Base-by-base conservation (phyloP, 37 sponge, comb jelly and placozoan genomes). In the Tethya wilhelma region DNA sequence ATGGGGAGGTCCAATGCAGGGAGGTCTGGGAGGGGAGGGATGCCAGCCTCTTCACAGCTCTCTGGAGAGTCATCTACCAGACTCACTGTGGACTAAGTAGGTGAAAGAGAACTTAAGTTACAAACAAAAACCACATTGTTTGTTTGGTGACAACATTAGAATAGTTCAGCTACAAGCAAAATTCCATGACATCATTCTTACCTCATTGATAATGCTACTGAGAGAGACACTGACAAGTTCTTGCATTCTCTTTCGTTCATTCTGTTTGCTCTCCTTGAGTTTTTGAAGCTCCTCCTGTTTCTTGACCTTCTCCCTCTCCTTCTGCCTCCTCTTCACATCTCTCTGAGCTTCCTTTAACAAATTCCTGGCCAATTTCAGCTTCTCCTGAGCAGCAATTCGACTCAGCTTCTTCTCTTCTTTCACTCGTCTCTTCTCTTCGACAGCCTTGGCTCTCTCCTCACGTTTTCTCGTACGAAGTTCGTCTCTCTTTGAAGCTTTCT, bases 21-120 rank as follows among this genome's bases (percentile, higher is more conserved):
- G 30, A 74, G 75, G 49, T 25, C 22, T 20, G 75, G 83, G 30
- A 83, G 75, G 63, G 65, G 22, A 31, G 81, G 71, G 26, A 71
- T 34, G 20, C 81, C 81, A 38, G 72, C 9, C 11, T 19, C 30
- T 23, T 25, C 7, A 38, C 81, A 81, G 22, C n/a, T 22, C 30
- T 65, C 69, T 2, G 58, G 66, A 5, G 56, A 46, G 55, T 83
- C 74, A 44, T 74, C 83, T 7, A 19, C 79, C 38, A 66, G 20
- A 26, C 33, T 6, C 38, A 31, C 14, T 57, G 46, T 12, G 22
- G 3, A 11, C 25, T 29, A 53, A 57, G 14, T 20, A 73, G 37
- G 11, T 8, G 20, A 44, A 53, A 37, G 4, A 14, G 23, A 38
- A 67, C 69, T 36, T 60, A 60, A 12, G 7, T 60, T n/a, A n/a